Evolutionary conservation across 2,888 invertebrate species (phyloP).

Genomic region (Epirrhoe tristata): DNA sequence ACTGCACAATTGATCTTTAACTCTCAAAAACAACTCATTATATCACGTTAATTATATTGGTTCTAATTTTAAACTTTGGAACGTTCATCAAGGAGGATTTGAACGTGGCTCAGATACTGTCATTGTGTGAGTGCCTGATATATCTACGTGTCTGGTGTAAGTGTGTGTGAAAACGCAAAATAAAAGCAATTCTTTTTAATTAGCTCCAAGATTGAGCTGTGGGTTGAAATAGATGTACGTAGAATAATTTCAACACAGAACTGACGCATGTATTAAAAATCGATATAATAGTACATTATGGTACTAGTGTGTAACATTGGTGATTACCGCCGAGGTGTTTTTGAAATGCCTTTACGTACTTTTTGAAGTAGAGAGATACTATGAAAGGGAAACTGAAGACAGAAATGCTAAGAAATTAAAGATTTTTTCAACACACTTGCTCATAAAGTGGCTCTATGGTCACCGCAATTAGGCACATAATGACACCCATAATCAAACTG

Average conservation of each 20-base stretch:
- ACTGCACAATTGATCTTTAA: conserved; percentile 36
- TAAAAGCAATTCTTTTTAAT: conserved; percentile 86
- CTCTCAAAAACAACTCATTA: conserved; percentile 50
- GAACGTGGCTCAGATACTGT: conserved; percentile 68
- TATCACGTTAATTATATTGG: conserved; percentile 60
- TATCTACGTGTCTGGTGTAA: conserved; percentile 5
- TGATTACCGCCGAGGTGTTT: too few species aligned
- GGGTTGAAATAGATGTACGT: conserved; percentile 71
- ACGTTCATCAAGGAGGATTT: conserved; percentile 69
- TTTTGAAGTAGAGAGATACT: too few species aligned
- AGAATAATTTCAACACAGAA: conserved; percentile 25
- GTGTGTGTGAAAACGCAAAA: conserved; percentile 76
- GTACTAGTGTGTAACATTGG: too few species aligned
- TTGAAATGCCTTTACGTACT: too few species aligned
- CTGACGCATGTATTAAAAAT: conserved; percentile 1
- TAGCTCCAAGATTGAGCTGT: conserved; percentile 75
- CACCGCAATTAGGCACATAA: too few species aligned
- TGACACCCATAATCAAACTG: too few species aligned
- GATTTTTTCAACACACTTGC: too few species aligned
- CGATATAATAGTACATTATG: too few species aligned
- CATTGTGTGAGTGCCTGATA: conserved; percentile 31
- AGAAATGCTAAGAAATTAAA: too few species aligned
- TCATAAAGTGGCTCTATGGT: too few species aligned
- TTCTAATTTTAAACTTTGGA: conserved; percentile 62
- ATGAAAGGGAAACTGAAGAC: too few species aligned